These are phyloP conservation scores for Rhynchomys soricoides DNA, from an alignment of 2,113 vertebrate genomes.

Conservation along the genomic window DNA sequence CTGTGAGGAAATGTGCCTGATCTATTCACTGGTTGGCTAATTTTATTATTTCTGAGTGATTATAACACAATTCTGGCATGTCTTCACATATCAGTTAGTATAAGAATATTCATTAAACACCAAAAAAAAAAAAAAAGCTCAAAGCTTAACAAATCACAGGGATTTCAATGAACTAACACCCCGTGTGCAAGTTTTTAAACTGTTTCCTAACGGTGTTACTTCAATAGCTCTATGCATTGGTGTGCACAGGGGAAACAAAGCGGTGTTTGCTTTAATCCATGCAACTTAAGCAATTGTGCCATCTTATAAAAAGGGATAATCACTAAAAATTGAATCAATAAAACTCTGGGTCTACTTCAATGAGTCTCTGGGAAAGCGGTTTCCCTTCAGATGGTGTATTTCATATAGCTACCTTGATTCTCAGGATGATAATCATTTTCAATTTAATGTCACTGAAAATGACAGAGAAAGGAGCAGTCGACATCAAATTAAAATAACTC, in stretches of 20 bases:
- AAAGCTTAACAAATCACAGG: slow-evolving; percentile 4
- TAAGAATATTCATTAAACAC: slow-evolving; percentile 31
- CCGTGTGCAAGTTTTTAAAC: neutral
- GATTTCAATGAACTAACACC: slow-evolving; percentile 30
- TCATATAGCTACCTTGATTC: neutral
- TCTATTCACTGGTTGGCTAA: neutral
- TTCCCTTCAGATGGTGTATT: neutral
- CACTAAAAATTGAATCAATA: slow-evolving; percentile 43
- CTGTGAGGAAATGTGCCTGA: neutral
- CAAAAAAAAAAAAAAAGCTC: neutral
- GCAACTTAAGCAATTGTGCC: slow-evolving; percentile 22
- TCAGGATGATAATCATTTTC: slow-evolving; percentile 24
- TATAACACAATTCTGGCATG: neutral
- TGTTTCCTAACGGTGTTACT: slow-evolving; percentile 18
- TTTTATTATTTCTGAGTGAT: slow-evolving; percentile 13
- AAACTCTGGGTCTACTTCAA: slow-evolving; percentile 21
- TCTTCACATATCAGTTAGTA: neutral
- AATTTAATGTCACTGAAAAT: slow-evolving; percentile 12
- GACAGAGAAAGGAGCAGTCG: neutral
- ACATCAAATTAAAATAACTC: neutral
- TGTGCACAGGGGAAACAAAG: neutral
- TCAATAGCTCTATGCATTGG: neutral
- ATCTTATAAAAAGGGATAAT: neutral
- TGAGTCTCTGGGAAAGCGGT: neutral
- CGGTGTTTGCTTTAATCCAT: slow-evolving; percentile 33